Percentiles rank a stretch among this genome's conserved stretches.
phyloP scores from a whole-genome alignment of 2,797 vertebrate species.

The Phataginus tetradactyla region DNA sequence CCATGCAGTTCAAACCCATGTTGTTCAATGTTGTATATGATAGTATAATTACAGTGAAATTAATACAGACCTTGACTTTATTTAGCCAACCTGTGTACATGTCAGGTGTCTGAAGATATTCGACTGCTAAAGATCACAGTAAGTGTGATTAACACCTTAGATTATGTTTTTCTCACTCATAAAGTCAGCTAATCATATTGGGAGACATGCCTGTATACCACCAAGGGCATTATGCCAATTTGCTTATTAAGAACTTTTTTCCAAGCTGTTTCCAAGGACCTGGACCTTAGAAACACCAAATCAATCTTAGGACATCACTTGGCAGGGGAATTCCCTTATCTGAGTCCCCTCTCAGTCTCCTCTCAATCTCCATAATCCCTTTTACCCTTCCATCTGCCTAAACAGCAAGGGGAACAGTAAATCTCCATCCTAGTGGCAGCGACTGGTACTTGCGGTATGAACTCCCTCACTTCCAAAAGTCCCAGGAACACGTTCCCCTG shows the following conservation, averaged over 20 bases:
- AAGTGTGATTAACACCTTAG: neutral
- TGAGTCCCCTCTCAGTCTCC: neutral
- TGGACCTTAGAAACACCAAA: conserved; percentile 26
- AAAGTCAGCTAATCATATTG: neutral
- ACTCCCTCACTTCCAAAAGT: conserved; percentile 24
- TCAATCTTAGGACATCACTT: neutral
- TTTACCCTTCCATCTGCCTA: neutral
- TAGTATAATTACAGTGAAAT: neutral
- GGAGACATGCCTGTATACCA: neutral
- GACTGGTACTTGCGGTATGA: neutral
- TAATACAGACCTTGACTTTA: neutral
- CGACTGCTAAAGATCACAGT: neutral
- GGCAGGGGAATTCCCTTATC: conserved; percentile 19
- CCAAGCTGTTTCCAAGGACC: neutral
- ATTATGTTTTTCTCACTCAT: neutral
- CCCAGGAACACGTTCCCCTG: neutral
- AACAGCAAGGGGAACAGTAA: neutral
- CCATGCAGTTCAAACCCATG: too few species aligned
- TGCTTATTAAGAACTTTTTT: conserved; percentile 3
- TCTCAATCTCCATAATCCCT: neutral
- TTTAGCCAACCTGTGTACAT: neutral
- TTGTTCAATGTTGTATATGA: neutral
- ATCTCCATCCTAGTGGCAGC: neutral
- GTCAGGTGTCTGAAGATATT: neutral
- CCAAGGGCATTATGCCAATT: neutral